Percentiles rank a stretch among this genome's conserved stretches.
These are phyloP conservation scores for Cyclura pinguis DNA, from an alignment of 2,797 vertebrate genomes.

Conservation along the genomic window DNA sequence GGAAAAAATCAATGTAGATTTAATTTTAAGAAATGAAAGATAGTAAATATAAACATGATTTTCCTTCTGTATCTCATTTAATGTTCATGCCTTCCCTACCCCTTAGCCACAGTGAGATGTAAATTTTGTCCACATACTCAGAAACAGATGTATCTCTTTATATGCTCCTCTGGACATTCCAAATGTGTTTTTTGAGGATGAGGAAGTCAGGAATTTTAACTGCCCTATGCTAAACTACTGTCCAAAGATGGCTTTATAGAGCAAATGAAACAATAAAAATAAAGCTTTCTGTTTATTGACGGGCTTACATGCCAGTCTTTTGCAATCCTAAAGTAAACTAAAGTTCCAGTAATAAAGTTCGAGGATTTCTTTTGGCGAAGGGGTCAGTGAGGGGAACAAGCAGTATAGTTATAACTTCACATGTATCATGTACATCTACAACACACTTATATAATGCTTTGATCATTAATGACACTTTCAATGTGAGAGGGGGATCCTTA, in stretches of 20 bases:
- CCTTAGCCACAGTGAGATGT: background rate
- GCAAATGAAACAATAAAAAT: too few species aligned
- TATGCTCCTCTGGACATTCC: background rate
- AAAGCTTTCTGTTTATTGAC: too few species aligned
- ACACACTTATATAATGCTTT: too few species aligned
- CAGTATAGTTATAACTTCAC: too few species aligned
- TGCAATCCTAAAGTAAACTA: too few species aligned
- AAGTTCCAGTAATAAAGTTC: too few species aligned
- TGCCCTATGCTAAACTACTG: background rate
- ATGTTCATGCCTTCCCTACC: background rate
- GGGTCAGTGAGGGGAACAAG: too few species aligned
- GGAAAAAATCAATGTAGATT: background rate
- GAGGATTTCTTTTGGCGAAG: too few species aligned
- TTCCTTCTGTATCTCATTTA: background rate
- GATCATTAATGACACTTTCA: too few species aligned
- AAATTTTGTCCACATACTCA: background rate
- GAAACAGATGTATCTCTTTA: background rate
- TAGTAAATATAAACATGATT: background rate
- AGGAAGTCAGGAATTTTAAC: background rate
- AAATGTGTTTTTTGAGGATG: background rate
- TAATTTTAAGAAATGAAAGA: background rate
- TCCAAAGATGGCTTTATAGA: background rate
- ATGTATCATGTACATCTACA: too few species aligned
- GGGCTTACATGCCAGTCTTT: too few species aligned
- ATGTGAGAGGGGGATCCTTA: too few species aligned